A percentile compares a stretch with the other conserved stretches of the same genome.
Evolutionary conservation across 2,888 invertebrate genomes (phyloP).

Genomic region (Nomada flava): DNA sequence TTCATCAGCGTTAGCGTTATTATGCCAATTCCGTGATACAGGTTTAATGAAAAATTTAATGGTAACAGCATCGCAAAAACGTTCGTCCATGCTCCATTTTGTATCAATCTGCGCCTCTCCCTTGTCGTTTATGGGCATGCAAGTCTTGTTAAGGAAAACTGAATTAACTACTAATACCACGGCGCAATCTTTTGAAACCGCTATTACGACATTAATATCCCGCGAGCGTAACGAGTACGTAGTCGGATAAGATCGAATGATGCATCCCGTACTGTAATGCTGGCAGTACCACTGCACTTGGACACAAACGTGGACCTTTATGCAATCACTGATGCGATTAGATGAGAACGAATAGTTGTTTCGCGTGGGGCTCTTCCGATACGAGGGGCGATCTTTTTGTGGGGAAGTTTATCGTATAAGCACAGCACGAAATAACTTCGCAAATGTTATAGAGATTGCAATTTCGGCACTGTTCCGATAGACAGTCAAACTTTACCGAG

Average conservation of each 20-base stretch:
- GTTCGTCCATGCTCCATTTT: background rate
- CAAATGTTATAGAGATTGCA: slow-evolving; percentile 40
- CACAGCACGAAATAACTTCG: slow-evolving; percentile 26
- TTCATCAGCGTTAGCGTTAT: no score
- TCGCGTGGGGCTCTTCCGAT: slow-evolving; percentile 5
- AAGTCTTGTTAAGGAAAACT: slow-evolving; percentile 5
- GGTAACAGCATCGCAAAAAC: background rate
- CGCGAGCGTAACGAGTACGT: slow-evolving; percentile 29
- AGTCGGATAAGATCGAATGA: slow-evolving; percentile 44
- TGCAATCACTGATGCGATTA: slow-evolving; percentile 55
- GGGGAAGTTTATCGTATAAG: slow-evolving; percentile 48
- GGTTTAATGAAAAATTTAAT: no score
- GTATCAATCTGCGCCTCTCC: background rate
- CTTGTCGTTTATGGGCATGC: background rate
- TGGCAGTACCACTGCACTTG: slow-evolving; percentile 19
- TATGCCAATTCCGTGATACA: no score
- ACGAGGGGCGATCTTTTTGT: slow-evolving; percentile 38
- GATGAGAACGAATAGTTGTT: slow-evolving; percentile 52
- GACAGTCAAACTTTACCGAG: background rate
- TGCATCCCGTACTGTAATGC: slow-evolving; percentile 22
- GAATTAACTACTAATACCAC: background rate
- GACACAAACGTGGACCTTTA: slow-evolving; percentile 47
- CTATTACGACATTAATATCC: slow-evolving; percentile 28
- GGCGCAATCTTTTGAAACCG: slow-evolving; percentile 7
- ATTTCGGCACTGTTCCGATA: slow-evolving; percentile 13